These are phyloP conservation scores for Cephus runcator DNA, from an alignment of 2,888 invertebrate genomes.

Conservation along the genomic window DNA sequence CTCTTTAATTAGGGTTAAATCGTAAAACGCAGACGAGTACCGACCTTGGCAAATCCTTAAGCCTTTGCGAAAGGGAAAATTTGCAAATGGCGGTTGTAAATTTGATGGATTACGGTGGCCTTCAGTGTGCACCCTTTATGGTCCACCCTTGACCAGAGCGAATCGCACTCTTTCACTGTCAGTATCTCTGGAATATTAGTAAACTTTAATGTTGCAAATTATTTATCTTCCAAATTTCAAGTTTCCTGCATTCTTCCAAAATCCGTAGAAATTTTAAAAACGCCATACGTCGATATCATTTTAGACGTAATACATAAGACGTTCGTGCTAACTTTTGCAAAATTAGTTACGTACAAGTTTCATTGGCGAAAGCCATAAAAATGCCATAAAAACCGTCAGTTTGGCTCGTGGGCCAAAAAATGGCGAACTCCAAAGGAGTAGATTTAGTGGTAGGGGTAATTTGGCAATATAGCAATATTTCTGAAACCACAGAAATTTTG, in stretches of 20 bases:
- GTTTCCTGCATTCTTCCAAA: neutral
- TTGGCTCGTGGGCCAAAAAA: slow-evolving; percentile 46
- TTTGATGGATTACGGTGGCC: slow-evolving; percentile 46
- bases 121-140: slow-evolving; percentile 37
- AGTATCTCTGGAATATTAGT: slow-evolving; percentile 2
- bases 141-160: slow-evolving; percentile 14
- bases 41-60: slow-evolving; percentile 41
- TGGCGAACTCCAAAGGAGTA: slow-evolving; percentile 7
- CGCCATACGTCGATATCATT: neutral
- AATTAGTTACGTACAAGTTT: neutral
- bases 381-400: slow-evolving; percentile 54
- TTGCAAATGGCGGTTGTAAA: slow-evolving; percentile 58
- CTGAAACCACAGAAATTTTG: slow-evolving; percentile 51
- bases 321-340: neutral
- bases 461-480: slow-evolving; percentile 32
- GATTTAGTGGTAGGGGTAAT: slow-evolving; percentile 29
- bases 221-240: neutral
- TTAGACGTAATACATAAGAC: neutral
- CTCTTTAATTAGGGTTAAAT: slow-evolving; percentile 63
- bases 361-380: slow-evolving; percentile 9
- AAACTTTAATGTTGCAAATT: neutral
- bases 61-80: slow-evolving; percentile 53
- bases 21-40: slow-evolving; percentile 46
- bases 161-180: slow-evolving; percentile 26
- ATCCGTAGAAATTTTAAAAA: neutral